A percentile compares a stretch with the other conserved stretches of the same genome.
phyloP scores from a whole-genome alignment of 2,888 invertebrate species.

The Trichogramma dendrolimi region DNA sequence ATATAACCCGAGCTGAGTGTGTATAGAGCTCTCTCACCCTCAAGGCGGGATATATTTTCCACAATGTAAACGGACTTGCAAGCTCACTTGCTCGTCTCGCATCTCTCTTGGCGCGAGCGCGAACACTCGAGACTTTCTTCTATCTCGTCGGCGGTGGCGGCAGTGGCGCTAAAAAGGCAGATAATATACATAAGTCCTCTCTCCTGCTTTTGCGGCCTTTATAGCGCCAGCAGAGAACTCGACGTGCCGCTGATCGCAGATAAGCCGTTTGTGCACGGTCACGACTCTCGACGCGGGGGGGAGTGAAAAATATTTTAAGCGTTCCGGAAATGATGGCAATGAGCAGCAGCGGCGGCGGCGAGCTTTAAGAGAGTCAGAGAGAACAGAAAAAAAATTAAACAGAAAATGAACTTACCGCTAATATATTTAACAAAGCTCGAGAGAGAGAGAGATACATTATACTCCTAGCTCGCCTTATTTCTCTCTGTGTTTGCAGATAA shows the following conservation, averaged over 20 bases:
- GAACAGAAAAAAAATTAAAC: no score
- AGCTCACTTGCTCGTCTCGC: conserved; percentile 25
- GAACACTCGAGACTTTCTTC: no score
- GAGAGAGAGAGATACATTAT: background rate
- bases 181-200: no score
- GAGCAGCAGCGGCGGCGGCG: no score
- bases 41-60: conserved; percentile 25
- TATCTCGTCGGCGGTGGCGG: background rate
- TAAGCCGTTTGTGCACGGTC: conserved; percentile 34
- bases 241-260: conserved; percentile 40
- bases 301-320: background rate
- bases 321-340: no score
- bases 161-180: no score
- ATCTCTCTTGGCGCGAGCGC: conserved; percentile 24
- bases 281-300: background rate
- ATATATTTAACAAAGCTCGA: background rate
- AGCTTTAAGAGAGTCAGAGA: no score
- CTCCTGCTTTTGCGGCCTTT: conserved; percentile 11
- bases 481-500: conserved; percentile 12
- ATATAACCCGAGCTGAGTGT: no score
- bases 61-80: conserved; percentile 29
- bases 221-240: conserved; percentile 30
- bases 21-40: background rate
- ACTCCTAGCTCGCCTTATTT: background rate
- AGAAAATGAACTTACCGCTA: no score